phyloP scores from a whole-genome alignment of 2,888 invertebrate species.

The Pegoplata infirma region DNA sequence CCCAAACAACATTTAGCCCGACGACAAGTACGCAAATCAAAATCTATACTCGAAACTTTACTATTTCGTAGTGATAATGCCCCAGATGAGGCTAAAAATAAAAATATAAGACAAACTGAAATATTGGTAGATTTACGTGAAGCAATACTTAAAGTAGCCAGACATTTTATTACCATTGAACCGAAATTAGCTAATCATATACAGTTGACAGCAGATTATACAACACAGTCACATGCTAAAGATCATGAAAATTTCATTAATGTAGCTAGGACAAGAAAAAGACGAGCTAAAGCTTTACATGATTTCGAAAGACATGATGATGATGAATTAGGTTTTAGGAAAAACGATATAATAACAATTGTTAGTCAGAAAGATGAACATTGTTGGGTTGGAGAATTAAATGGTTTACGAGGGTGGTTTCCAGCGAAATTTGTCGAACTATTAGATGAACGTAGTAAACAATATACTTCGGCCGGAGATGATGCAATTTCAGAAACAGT shows the following conservation, averaged over 20 bases:
- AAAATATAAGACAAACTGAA: slow-evolving; percentile 99
- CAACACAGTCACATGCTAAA: slow-evolving; percentile 95
- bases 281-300: slow-evolving; percentile 95
- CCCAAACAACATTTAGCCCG: slow-evolving; percentile 94
- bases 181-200: slow-evolving; percentile 90
- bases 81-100: slow-evolving; percentile 92
- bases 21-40: slow-evolving; percentile 92
- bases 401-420: slow-evolving; percentile 97
- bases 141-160: slow-evolving; percentile 94
- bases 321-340: slow-evolving; percentile 98
- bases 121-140: slow-evolving; percentile 98
- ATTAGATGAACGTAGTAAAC: slow-evolving; percentile 95
- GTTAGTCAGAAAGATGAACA: slow-evolving; percentile 98
- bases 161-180: slow-evolving; percentile 96
- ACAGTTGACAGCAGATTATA: slow-evolving; percentile 93
- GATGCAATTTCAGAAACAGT: slow-evolving; percentile 98
- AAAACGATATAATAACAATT: slow-evolving; percentile 98
- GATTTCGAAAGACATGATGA: slow-evolving; percentile 99
- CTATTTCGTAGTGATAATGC: slow-evolving; percentile 86
- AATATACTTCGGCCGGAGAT: slow-evolving; percentile 95
- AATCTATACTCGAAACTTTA: slow-evolving; percentile 93
- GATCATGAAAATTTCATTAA: slow-evolving; percentile 98
- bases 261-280: slow-evolving; percentile 90
- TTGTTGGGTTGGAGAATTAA: slow-evolving; percentile 98
- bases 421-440: slow-evolving; percentile 97